These are phyloP conservation scores for Papilio helenus DNA, from an alignment of 1,140 invertebrate species.

Conservation along the genomic window DNA sequence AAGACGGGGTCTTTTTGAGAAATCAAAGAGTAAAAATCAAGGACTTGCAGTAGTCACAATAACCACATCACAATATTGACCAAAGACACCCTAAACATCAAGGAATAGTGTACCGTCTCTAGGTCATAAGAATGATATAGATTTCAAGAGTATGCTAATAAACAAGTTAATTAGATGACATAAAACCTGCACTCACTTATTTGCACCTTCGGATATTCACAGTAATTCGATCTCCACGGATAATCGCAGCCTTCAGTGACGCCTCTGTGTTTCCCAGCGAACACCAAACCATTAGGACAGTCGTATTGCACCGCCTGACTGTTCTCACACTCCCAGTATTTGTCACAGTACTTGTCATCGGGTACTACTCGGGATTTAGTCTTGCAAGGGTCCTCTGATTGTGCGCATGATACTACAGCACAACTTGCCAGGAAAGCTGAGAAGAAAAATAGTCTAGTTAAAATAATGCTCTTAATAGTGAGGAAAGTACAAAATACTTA, in stretches of 20 bases:
- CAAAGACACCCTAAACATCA: too few species aligned
- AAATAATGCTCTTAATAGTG: too few species aligned
- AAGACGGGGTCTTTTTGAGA: too few species aligned
- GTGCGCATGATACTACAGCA: conserved; percentile 56
- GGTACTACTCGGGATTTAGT: conserved; percentile 88
- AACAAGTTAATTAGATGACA: too few species aligned
- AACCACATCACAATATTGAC: too few species aligned
- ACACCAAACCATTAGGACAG: conserved; percentile 95
- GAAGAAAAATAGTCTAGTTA: conserved; percentile 20
- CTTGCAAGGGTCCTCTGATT: conserved; percentile 89
- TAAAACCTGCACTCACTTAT: conserved; percentile 70
- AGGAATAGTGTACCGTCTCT: too few species aligned
- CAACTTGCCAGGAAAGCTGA: conserved; percentile 59
- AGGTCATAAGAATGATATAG: too few species aligned
- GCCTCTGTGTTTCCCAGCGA: conserved; percentile 93
- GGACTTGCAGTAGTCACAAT: too few species aligned
- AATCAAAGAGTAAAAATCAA: too few species aligned
- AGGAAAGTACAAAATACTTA: too few species aligned
- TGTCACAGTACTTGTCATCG: conserved; percentile 92
- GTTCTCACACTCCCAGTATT: conserved; percentile 92
- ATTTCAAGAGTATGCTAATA: background rate
- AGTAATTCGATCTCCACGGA: conserved; percentile 94
- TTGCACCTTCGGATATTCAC: conserved; percentile 85
- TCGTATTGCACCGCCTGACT: conserved; percentile 92
- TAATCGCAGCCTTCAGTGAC: conserved; percentile 95